Conservation (phyloP, 2,797 vertebrate genomes). For the Tangara arthus region DNA sequence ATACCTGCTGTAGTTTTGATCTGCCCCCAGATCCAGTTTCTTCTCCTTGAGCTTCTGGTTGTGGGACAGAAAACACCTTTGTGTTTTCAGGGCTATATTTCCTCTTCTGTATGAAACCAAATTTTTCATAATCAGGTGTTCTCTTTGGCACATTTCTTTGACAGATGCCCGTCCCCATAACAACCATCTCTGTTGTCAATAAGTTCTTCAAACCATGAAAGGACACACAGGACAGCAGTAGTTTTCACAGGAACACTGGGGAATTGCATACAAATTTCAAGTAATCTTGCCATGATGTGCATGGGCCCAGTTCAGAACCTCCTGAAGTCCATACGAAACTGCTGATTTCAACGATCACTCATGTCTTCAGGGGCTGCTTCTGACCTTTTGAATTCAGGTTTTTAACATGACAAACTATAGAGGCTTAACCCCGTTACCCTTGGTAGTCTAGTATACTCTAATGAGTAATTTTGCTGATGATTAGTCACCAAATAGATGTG, state of each 20-base stretch:
- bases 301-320: neutral
- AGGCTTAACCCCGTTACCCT: neutral
- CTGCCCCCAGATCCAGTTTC: slow-evolving; percentile 9
- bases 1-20: slow-evolving; percentile 2
- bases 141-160: neutral
- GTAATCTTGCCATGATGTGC: neutral
- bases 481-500: neutral
- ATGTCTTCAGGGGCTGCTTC: neutral
- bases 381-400: neutral
- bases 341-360: neutral
- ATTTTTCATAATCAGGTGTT: neutral
- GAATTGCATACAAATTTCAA: neutral
- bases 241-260: neutral
- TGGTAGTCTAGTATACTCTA: neutral
- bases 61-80: neutral
- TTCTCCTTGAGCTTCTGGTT: neutral
- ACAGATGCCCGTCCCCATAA: neutral
- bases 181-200: neutral
- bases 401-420: neutral
- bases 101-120: neutral
- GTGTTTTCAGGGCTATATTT: neutral
- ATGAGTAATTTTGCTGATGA: neutral
- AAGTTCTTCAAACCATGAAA: neutral
- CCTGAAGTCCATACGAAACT: neutral
- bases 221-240: neutral